Evolutionary conservation across 2,113 vertebrate species (phyloP), one percentile per base, ranked within the genome.

Genomic region (Lonchura striata): DNA sequence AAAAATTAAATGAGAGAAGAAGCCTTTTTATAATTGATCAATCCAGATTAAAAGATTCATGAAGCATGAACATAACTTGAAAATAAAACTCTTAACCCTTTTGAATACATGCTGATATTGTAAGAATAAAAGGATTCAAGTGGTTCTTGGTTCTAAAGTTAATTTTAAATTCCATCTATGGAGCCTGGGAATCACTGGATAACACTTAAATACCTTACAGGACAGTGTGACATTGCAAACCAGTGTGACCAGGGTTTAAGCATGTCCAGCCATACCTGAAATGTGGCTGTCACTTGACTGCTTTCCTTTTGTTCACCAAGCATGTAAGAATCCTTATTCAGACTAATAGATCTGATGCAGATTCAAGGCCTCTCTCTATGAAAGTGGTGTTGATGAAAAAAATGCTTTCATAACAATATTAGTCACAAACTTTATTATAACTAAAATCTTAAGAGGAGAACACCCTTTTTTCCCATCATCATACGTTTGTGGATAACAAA

Each of bases 301-400:
- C 16, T 11, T 1, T 25, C 78, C 66, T 60, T 33, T 47, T 50
- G 8, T 7, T 39, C 82, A 61, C 27, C 72, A 33, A 33, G 16
- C 46, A 25, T 0, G 0, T 2, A 50, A 42, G 63, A 82, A 42
- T 22, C 49, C 42, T 49, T 28, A 46, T 27, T 54, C 39, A 30
- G 12, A 35, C 20, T 18, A 23, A 28, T 0, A 61, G 20, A 25
- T 28, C 24, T 44, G 21, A 52, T n/a, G 23, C 12, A 88, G 49
- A 88, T 18, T 54, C 50, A 54, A 41, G 57, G 39, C 33, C 14
- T 30, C 39, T 54, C 28, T 28, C 54, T 46, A 5, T 14, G 4
- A 19, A 47, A 60, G 18, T 8, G 6, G 9, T 35, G 19, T 3
- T 27, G 6, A 6, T 1, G 1, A 28, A 47, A 41, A 39, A 44